Conservation (phyloP, 1,140 invertebrate species). For the Protaetia brevitarsis region DNA sequence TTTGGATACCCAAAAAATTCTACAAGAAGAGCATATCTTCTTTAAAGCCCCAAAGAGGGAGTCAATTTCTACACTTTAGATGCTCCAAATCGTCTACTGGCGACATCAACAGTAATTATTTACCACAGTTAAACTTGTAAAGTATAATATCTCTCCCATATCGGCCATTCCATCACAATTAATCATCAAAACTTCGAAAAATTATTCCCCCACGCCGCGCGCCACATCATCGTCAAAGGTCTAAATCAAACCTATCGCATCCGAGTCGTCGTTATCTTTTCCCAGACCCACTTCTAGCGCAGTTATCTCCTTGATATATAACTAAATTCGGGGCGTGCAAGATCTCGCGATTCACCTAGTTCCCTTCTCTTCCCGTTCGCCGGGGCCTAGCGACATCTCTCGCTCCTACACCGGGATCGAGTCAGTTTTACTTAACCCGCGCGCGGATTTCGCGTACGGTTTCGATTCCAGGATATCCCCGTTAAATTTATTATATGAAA, state of each 20-base stretch:
- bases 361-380: not conserved
- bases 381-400: not conserved
- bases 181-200: constrained; percentile 5
- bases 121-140: not conserved
- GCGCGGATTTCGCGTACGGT: not conserved
- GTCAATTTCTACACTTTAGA: no score
- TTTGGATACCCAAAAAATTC: no score
- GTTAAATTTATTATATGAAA: not conserved
- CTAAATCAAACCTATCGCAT: not conserved
- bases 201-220: not conserved
- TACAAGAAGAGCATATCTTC: no score
- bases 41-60: no score
- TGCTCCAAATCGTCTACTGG: no score
- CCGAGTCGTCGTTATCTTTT: not conserved
- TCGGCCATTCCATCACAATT: not conserved
- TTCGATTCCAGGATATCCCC: not conserved
- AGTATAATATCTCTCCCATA: not conserved
- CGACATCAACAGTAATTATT: no score
- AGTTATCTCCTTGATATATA: constrained; percentile 22
- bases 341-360: not conserved
- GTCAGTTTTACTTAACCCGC: constrained; percentile 2
- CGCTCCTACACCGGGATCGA: not conserved
- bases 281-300: constrained; percentile 11
- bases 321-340: constrained; percentile 10
- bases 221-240: not conserved